Evolutionary conservation across 2,113 vertebrate genomes (phyloP).

Genomic region (Odobenus rosmarus): DNA sequence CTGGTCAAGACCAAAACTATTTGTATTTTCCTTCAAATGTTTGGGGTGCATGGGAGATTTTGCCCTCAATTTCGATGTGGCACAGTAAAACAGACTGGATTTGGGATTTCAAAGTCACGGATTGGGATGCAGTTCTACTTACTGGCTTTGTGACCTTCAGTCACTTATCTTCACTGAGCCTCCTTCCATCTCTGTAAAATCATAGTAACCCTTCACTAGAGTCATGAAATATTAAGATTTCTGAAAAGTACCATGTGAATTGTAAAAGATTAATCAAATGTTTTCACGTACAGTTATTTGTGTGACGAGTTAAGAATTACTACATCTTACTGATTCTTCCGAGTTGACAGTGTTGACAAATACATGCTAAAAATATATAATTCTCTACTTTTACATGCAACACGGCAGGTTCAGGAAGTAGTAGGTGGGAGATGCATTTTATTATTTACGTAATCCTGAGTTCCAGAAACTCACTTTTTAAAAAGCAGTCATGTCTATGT

Average conservation of each 20-base stretch:
- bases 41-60: neutral
- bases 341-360: neutral
- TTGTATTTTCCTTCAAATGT: neutral
- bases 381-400: neutral
- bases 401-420: neutral
- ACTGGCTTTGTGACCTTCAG: neutral
- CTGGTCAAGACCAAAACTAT: neutral
- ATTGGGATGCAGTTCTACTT: neutral
- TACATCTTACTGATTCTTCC: neutral
- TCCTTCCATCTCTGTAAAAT: neutral
- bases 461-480: neutral
- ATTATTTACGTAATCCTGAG: neutral
- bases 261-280: neutral
- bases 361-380: neutral
- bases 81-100: neutral
- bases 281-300: neutral
- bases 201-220: neutral
- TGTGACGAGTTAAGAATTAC: neutral
- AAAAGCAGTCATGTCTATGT: neutral
- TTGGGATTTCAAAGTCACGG: neutral
- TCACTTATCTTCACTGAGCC: neutral
- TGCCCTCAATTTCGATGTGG: neutral
- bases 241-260: neutral
- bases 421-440: neutral
- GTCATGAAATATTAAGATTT: constrained; percentile 16